Percentiles rank a stretch among this genome's conserved stretches.
phyloP scores from a whole-genome alignment of 2,797 vertebrate genomes.

The Chromobotia macracanthus region DNA sequence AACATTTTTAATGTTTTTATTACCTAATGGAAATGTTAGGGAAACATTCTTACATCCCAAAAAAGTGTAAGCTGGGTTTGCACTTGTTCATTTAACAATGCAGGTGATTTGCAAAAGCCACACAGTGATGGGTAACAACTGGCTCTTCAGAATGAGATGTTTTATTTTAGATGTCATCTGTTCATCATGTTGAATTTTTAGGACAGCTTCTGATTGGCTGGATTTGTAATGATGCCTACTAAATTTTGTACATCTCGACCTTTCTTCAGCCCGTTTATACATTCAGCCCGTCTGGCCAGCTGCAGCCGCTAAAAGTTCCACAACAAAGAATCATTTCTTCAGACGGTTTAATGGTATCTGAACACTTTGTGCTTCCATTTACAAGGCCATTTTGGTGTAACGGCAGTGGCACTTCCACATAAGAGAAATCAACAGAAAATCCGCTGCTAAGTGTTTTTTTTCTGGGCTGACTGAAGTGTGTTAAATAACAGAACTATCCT shows the following conservation, averaged over 20 bases:
- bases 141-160: constrained; percentile 62
- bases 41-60: too few relatives aligned
- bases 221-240: constrained; percentile 55
- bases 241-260: constrained; percentile 52
- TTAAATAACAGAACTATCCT: constrained; percentile 68
- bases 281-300: constrained; percentile 44
- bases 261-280: constrained; percentile 28
- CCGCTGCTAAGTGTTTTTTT: constrained; percentile 74
- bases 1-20: too few relatives aligned
- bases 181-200: neutral
- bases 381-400: constrained; percentile 63
- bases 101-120: too few relatives aligned
- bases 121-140: neutral
- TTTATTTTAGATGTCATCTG: constrained; percentile 70
- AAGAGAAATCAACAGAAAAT: constrained; percentile 63
- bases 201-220: too few relatives aligned
- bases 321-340: constrained; percentile 60
- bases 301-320: constrained; percentile 62
- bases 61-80: too few relatives aligned
- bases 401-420: constrained; percentile 62
- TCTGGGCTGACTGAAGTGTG: constrained; percentile 73
- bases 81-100: constrained; percentile 57
- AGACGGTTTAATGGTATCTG: constrained; percentile 62
- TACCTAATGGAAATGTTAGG: too few relatives aligned
- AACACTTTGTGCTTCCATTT: constrained; percentile 67